Evolutionary conservation across 2,113 vertebrate genomes (phyloP).

Genomic region (Cynocephalus volans): DNA sequence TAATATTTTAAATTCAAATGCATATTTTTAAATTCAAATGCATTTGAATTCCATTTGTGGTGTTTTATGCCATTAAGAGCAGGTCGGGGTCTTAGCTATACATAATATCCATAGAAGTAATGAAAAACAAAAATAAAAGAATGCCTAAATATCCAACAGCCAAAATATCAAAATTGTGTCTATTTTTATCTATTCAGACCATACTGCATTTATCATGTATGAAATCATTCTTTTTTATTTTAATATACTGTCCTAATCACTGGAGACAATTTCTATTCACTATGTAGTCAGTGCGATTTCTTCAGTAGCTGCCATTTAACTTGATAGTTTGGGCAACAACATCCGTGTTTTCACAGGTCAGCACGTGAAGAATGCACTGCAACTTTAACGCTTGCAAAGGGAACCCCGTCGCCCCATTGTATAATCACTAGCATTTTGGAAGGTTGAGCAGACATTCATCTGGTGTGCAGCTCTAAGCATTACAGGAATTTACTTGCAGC

Average conservation of each 20-base stretch:
- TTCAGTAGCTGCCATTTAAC: not conserved
- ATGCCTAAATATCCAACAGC: not conserved
- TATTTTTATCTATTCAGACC: not conserved
- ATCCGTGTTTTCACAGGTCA: conserved; percentile 62
- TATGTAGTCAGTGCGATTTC: not conserved
- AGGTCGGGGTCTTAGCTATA: not conserved
- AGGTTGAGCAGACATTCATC: conserved; percentile 74
- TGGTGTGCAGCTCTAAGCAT: conserved; percentile 37
- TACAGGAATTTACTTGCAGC: conserved; percentile 76
- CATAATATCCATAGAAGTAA: not conserved
- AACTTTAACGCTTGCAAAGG: conserved; percentile 29
- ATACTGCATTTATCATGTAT: not conserved
- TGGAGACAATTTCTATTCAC: not conserved
- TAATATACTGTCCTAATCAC: not conserved
- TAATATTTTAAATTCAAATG: not conserved
- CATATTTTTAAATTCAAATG: not conserved
- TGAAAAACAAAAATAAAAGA: not conserved
- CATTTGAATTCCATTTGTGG: not conserved
- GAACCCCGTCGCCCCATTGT: conserved; percentile 48
- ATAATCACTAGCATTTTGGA: conserved; percentile 66
- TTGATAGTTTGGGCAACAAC: not conserved
- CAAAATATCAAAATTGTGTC: not conserved
- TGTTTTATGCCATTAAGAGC: not conserved
- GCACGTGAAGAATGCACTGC: not conserved
- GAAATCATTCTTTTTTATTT: not conserved